Percentiles rank a stretch among this genome's conserved stretches.
Evolutionary conservation across 30 jellyfish, hydroid and myxozoan genomes (phyloP).

Genomic region (Nemopilema nomurai): DNA sequence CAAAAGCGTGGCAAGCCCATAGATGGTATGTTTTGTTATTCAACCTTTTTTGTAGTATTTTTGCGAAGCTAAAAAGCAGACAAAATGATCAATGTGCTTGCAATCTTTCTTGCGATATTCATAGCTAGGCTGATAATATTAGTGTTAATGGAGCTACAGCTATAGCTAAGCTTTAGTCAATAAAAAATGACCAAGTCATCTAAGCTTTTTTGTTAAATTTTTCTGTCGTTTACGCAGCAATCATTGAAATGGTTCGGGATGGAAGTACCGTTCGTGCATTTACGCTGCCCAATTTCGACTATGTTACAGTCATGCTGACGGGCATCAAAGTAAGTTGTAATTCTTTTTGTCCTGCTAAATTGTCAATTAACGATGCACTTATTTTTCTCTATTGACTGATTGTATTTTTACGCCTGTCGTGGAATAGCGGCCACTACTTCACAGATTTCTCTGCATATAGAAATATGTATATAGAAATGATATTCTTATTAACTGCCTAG

Average conservation of each 20-base stretch:
- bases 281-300: slow-evolving; percentile 81
- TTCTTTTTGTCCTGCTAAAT: background rate
- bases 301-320: slow-evolving; percentile 90
- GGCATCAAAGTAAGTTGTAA: slow-evolving; percentile 81
- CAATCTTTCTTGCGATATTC: too few species aligned
- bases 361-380: background rate
- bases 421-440: too few species aligned
- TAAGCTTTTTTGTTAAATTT: background rate
- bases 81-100: too few species aligned
- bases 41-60: background rate
- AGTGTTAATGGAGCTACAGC: too few species aligned
- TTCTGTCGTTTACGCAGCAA: slow-evolving; percentile 48
- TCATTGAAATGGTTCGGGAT: slow-evolving; percentile 89
- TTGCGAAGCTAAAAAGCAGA: too few species aligned
- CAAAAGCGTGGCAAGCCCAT: slow-evolving; percentile 87
- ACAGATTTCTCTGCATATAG: too few species aligned
- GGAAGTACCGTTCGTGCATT: slow-evolving; percentile 95
- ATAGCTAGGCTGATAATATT: too few species aligned
- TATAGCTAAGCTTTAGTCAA: too few species aligned
- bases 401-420: background rate
- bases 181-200: too few species aligned
- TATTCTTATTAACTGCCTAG: too few species aligned
- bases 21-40: slow-evolving; percentile 60
- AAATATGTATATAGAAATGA: too few species aligned
- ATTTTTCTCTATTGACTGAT: background rate